Percentiles rank a stretch among this genome's conserved stretches.
phyloP scores from a whole-genome alignment of 1,140 invertebrate genomes.

The Manduca sexta region DNA sequence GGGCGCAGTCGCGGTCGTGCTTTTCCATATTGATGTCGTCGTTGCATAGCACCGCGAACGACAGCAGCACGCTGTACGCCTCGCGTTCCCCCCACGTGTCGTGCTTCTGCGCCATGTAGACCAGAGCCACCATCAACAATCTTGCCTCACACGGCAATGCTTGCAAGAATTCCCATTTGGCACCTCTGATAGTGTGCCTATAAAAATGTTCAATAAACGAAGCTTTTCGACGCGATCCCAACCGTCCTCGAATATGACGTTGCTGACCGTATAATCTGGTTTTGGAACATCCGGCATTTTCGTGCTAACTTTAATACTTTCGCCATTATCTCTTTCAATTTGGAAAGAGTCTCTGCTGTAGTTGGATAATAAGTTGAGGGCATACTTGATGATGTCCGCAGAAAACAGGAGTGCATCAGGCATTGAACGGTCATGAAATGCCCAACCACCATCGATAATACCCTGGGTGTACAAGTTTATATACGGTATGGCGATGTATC shows the following conservation, averaged over 20 bases:
- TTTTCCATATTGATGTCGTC: too few relatives aligned
- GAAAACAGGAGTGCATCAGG: constrained; percentile 16
- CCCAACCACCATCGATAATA: constrained; percentile 7
- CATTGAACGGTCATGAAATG: too few relatives aligned
- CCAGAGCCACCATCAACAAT: too few relatives aligned
- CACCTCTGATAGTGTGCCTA: too few relatives aligned
- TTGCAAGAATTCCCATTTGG: too few relatives aligned
- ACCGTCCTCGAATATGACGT: constrained; percentile 31
- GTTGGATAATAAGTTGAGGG: constrained; percentile 35
- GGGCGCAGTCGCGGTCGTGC: too few relatives aligned
- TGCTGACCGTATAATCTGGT: constrained; percentile 18
- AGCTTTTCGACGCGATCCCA: constrained; percentile 19
- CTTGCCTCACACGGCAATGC: too few relatives aligned
- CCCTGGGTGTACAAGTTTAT: constrained; percentile 23
- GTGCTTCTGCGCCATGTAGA: too few relatives aligned
- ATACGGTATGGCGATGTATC: constrained; percentile 18
- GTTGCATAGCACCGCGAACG: too few relatives aligned
- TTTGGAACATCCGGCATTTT: constrained; percentile 6
- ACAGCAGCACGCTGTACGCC: too few relatives aligned
- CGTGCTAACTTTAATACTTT: not conserved
- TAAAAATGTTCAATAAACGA: constrained; percentile 24
- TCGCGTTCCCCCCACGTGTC: too few relatives aligned
- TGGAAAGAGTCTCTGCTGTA: constrained; percentile 18
- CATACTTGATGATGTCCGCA: constrained; percentile 33
- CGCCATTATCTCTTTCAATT: constrained; percentile 5